Conservation (phyloP, 37 sponge, comb jelly and placozoan species). For the Diacarnus erythraeanus region DNA sequence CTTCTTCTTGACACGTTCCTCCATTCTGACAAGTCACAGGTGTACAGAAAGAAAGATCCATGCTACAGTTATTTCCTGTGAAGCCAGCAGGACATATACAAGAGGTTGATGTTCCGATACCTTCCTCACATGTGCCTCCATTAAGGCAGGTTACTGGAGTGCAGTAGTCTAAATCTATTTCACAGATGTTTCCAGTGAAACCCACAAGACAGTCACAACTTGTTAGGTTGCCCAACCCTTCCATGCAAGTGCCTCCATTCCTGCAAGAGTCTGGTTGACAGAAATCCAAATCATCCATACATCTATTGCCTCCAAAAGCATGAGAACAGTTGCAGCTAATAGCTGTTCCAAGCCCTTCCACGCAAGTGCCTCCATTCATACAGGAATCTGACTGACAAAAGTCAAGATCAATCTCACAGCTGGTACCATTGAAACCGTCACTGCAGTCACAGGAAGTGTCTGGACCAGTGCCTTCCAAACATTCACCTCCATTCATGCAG, state of each 20-base stretch:
- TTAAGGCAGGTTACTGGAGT: slow-evolving; percentile 10
- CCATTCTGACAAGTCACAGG: slow-evolving; percentile 45
- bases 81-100: slow-evolving; percentile 51
- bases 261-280: slow-evolving; percentile 22
- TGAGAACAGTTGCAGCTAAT: slow-evolving; percentile 27
- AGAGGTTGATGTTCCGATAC: slow-evolving; percentile 11
- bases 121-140: slow-evolving; percentile 64
- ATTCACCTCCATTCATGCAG: slow-evolving; percentile 66
- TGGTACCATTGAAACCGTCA: slow-evolving; percentile 8
- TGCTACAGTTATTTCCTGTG: slow-evolving; percentile 36
- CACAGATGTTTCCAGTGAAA: slow-evolving; percentile 22
- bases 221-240: slow-evolving; percentile 9
- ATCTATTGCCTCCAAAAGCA: slow-evolving; percentile 19
- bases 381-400: slow-evolving; percentile 12
- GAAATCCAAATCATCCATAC: slow-evolving; percentile 17
- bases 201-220: slow-evolving; percentile 44
- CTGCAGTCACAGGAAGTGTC: slow-evolving; percentile 20
- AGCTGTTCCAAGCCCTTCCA: slow-evolving; percentile 14
- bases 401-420: slow-evolving; percentile 17
- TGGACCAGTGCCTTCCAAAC: slow-evolving; percentile 32
- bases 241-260: slow-evolving; percentile 53
- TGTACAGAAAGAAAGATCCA: slow-evolving; percentile 32
- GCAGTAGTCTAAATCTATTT: slow-evolving; percentile 6
- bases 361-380: slow-evolving; percentile 38
- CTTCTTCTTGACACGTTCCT: slow-evolving; percentile 59